These are phyloP conservation scores for Sialis lutaria DNA, from an alignment of 2,888 invertebrate genomes.

Conservation along the genomic window DNA sequence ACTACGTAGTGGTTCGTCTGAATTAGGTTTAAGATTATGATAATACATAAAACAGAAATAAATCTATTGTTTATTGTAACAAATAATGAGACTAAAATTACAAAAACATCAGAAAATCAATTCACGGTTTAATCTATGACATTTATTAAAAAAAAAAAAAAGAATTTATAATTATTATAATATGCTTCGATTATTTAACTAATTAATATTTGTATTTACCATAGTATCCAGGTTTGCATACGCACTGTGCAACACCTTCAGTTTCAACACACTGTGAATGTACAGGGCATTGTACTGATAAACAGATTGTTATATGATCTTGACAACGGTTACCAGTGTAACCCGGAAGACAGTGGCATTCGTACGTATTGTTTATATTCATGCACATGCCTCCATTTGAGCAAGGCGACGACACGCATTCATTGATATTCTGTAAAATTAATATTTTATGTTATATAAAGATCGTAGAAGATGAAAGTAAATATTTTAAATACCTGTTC, in stretches of 20 bases:
- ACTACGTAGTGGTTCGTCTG: too few species aligned
- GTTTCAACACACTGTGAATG: slow-evolving; percentile 47
- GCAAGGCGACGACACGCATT: slow-evolving; percentile 42
- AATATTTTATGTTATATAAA: background rate
- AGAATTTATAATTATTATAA: too few species aligned
- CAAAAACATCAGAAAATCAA: too few species aligned
- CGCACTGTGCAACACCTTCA: slow-evolving; percentile 32
- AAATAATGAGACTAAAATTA: too few species aligned
- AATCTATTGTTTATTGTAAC: too few species aligned
- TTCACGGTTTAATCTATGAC: too few species aligned
- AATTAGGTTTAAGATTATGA: too few species aligned
- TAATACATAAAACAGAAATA: too few species aligned
- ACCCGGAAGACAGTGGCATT: slow-evolving; percentile 36
- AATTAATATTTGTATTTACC: slow-evolving; percentile 22
- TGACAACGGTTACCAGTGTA: slow-evolving; percentile 36
- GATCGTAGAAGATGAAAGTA: too few species aligned
- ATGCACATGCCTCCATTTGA: slow-evolving; percentile 38
- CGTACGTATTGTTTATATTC: slow-evolving; percentile 35
- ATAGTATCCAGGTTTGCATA: slow-evolving; percentile 45
- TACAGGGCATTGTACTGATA: slow-evolving; percentile 40
- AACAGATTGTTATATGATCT: slow-evolving; percentile 20
- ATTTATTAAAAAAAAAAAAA: too few species aligned
- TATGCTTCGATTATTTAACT: too few species aligned
- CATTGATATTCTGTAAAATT: slow-evolving; percentile 28
- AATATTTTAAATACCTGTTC: slow-evolving; percentile 31